Evolutionary conservation across 1,140 invertebrate genomes (phyloP).

Genomic region (Drosophila azteca): DNA sequence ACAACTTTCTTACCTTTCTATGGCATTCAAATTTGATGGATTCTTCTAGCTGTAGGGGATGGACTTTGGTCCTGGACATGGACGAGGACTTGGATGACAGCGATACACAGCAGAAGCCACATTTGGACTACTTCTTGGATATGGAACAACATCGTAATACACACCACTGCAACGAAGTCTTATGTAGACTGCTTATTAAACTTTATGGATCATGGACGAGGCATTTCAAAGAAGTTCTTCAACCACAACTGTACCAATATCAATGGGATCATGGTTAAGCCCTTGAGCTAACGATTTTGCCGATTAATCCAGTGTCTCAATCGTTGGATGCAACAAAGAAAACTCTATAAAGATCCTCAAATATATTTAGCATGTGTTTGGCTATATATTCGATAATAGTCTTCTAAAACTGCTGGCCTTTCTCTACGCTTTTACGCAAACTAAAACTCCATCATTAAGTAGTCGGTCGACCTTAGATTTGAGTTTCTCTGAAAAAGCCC

Average conservation of each 20-base stretch:
- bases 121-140: conserved; percentile 54
- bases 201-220: conserved; percentile 39
- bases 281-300: conserved; percentile 8
- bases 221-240: conserved; percentile 23
- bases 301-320: conserved; percentile 25
- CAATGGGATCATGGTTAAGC: conserved; percentile 26
- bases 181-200: conserved; percentile 50
- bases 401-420: conserved; percentile 54
- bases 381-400: too few relatives aligned
- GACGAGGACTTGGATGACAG: too few relatives aligned
- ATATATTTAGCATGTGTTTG: conserved; percentile 1
- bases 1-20: too few relatives aligned
- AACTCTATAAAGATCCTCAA: conserved; percentile 40
- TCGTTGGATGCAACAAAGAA: conserved; percentile 24
- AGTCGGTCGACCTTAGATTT: too few relatives aligned
- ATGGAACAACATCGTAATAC: conserved; percentile 57
- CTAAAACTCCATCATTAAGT: too few relatives aligned
- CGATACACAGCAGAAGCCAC: too few relatives aligned
- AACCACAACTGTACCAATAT: conserved; percentile 42
- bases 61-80: conserved; percentile 54
- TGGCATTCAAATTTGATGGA: too few relatives aligned
- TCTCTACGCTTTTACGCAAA: conserved; percentile 30
- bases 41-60: too few relatives aligned
- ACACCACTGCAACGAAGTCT: conserved; percentile 22
- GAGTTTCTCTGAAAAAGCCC: too few relatives aligned